Conservation (phyloP, 2,888 invertebrate genomes). For the Platycheirus rosarum region DNA sequence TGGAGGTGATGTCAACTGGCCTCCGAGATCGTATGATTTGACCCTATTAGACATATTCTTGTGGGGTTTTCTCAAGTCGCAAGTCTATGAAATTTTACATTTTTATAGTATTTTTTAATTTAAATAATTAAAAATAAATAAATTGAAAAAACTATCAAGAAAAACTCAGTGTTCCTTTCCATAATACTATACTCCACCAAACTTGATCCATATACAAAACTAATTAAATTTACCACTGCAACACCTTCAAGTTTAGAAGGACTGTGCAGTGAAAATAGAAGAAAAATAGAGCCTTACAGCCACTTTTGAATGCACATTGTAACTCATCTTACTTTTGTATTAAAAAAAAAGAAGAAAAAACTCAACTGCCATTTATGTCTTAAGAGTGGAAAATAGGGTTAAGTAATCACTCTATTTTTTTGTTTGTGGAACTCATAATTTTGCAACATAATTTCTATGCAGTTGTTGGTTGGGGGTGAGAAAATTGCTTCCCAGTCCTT, state of each 20-base stretch:
- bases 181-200: too few relatives aligned
- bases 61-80: too few relatives aligned
- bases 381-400: slow-evolving; percentile 41
- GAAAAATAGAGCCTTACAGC: not conserved
- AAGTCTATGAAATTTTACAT: too few relatives aligned
- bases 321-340: not conserved
- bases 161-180: too few relatives aligned
- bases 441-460: slow-evolving; percentile 16
- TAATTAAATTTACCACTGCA: not conserved
- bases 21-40: too few relatives aligned
- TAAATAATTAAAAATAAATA: too few relatives aligned
- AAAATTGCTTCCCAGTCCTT: not conserved
- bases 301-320: slow-evolving; percentile 2
- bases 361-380: not conserved
- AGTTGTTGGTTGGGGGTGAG: not conserved
- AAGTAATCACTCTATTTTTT: slow-evolving; percentile 22
- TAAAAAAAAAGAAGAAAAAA: not conserved
- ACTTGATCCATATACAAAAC: too few relatives aligned
- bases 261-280: too few relatives aligned
- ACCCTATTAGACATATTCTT: too few relatives aligned
- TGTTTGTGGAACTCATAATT: slow-evolving; percentile 6
- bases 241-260: slow-evolving; percentile 5
- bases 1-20: too few relatives aligned
- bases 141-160: too few relatives aligned
- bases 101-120: too few relatives aligned